These are phyloP conservation scores for Craterocephalus amniculus DNA, from an alignment of 2,797 vertebrate species.

Conservation along the genomic window DNA sequence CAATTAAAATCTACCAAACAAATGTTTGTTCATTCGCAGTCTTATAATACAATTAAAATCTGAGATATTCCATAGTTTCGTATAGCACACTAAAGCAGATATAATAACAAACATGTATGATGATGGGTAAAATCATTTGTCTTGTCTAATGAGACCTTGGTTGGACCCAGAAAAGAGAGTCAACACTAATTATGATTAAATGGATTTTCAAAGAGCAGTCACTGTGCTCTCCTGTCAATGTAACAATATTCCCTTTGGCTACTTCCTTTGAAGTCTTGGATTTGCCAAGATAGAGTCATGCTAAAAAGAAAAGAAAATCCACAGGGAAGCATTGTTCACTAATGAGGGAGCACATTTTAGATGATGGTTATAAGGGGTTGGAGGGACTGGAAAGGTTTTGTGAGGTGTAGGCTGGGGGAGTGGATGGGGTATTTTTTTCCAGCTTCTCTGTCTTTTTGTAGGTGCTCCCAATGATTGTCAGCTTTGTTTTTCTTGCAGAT, in stretches of 20 bases:
- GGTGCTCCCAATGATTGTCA: too few species aligned
- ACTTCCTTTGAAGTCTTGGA: conserved; percentile 42
- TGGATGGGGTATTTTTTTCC: too few species aligned
- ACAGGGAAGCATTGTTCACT: conserved; percentile 15
- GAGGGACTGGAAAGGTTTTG: too few species aligned
- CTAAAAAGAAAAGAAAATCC: neutral
- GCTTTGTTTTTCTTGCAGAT: too few species aligned
- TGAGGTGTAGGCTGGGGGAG: too few species aligned
- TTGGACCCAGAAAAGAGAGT: conserved; percentile 27
- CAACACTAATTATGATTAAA: conserved; percentile 42
- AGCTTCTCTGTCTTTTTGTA: too few species aligned
- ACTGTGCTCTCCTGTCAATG: conserved; percentile 26
- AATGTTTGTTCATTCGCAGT: neutral
- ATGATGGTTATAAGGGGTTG: neutral
- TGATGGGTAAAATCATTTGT: conserved; percentile 31
- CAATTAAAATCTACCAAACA: neutral
- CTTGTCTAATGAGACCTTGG: conserved; percentile 24
- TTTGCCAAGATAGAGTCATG: conserved; percentile 21
- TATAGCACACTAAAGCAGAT: neutral
- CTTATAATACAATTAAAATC: conserved; percentile 2
- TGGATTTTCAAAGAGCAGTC: conserved; percentile 55
- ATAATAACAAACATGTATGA: neutral
- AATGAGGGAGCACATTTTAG: conserved; percentile 22
- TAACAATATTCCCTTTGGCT: conserved; percentile 35
- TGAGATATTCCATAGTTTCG: neutral